phyloP scores from a whole-genome alignment of 1,140 invertebrate species.

The Dryas iulia region DNA sequence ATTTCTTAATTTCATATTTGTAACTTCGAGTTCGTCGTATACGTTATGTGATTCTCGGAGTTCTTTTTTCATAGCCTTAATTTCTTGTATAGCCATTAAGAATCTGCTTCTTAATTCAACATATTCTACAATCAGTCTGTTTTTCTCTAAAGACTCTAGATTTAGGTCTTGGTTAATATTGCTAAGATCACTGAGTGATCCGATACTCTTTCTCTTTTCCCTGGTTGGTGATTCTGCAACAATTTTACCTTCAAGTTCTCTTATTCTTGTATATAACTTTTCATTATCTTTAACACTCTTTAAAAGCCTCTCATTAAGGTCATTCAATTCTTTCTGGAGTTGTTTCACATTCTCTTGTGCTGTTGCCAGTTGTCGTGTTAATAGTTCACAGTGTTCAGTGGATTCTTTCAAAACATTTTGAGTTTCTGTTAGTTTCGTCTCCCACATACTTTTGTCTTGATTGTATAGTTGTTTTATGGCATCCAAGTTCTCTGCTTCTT shows the following conservation, averaged over 20 bases:
- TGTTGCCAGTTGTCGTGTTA: constrained; percentile 83
- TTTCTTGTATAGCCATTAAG: constrained; percentile 91
- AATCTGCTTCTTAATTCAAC: constrained; percentile 87
- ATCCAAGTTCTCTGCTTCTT: constrained; percentile 85
- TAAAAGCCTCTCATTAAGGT: constrained; percentile 80
- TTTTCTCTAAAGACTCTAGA: constrained; percentile 87
- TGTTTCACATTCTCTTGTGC: constrained; percentile 81
- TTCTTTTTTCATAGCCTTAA: constrained; percentile 89
- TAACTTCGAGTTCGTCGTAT: constrained; percentile 89
- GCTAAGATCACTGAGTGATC: constrained; percentile 90
- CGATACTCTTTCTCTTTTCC: constrained; percentile 84
- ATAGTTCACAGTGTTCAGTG: constrained; percentile 82
- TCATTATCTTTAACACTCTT: constrained; percentile 90
- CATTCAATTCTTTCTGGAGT: constrained; percentile 82
- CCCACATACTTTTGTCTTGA: constrained; percentile 84
- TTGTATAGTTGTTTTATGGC: constrained; percentile 82
- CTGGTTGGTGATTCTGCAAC: constrained; percentile 74
- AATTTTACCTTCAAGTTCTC: constrained; percentile 85
- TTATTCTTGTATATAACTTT: constrained; percentile 83
- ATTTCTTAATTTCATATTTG: constrained; percentile 86
- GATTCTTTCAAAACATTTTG: constrained; percentile 83
- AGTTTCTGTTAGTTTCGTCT: constrained; percentile 82
- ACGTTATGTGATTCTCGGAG: constrained; percentile 89
- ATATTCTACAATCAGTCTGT: constrained; percentile 90
- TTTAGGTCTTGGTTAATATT: constrained; percentile 89